Base-by-base conservation (phyloP, 2,113 vertebrate genomes). In the Mesitornis unicolor region DNA sequence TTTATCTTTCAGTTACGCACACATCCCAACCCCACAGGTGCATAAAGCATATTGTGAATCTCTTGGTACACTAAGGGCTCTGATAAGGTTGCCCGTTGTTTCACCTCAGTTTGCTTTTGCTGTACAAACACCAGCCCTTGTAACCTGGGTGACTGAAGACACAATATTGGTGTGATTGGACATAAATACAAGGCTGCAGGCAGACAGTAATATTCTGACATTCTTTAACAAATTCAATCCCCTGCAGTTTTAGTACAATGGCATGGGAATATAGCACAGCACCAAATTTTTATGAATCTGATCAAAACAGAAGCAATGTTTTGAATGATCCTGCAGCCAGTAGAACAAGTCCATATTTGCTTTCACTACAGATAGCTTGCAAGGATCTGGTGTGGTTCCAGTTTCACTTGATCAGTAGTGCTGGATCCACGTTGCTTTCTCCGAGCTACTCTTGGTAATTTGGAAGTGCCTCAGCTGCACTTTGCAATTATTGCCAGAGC, bases 381-480 rank as follows among this genome's bases (percentile, higher is more conserved):
- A 29, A n/a, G 38, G 35, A 13, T 69, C 65, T 71, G 21, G 1
- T 69, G 67, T 64, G 28, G 26, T 71, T 79, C 42, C 38, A 82
- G 28, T 45, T 38, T 36, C 36, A 7, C 47, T 10, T 36, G 11
- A 24, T 77, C 20, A 8, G 35, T 33, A 38, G 13, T 7, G 4
- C 48, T 87, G 81, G 35, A 42, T 42, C 78, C 20, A 16, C 1
- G 0, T 3, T 89, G 36, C 50, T 28, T 70, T n/a, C 40, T 40
- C 8, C 42, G 45, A 81, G 59, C 59, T 24, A 5, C 33, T 69
- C 29, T 43, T 2, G 3, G 3, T 40, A 4, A 0, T 2, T 22
- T 9, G 7, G 7, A 73, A 31, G 33, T 60, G 50, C 81, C 63
- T 84, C 20, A 51, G 3, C 43, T 84, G 48, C 24, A 43, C 36